phyloP scores from a whole-genome alignment of 2,888 invertebrate species.

The Zele albiditarsus region DNA sequence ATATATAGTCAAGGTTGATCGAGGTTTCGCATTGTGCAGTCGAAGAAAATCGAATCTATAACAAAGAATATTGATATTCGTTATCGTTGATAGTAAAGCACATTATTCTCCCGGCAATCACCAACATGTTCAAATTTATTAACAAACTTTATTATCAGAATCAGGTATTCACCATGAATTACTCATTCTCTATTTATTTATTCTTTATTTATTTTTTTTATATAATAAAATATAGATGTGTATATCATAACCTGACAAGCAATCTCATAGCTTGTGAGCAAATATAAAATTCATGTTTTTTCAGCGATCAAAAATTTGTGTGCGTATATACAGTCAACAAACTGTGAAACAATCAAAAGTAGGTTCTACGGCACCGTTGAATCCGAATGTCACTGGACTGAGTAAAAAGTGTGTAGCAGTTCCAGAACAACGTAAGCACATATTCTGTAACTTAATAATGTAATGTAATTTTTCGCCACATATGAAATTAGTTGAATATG shows the following conservation, averaged over 20 bases:
- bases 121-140: not conserved
- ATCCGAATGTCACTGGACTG: constrained; percentile 78
- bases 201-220: no score
- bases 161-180: not conserved
- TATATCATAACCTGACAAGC: not conserved
- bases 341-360: constrained; percentile 15
- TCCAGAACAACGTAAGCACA: constrained; percentile 61
- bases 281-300: not conserved
- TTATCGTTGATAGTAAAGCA: not conserved
- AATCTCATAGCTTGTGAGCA: not conserved
- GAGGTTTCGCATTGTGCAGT: no score
- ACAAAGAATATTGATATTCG: not conserved
- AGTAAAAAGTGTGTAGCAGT: constrained; percentile 72
- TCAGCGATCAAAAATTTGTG: not conserved
- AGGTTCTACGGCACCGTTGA: constrained; percentile 54
- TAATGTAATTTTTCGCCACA: not conserved
- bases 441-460: constrained; percentile 19
- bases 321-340: constrained; percentile 41
- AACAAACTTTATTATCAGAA: not conserved
- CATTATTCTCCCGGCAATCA: not conserved
- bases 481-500: not conserved
- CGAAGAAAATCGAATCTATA: no score
- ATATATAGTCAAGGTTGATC: no score
- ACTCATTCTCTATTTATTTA: not conserved
- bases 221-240: not conserved